Conservation (phyloP, 2,888 invertebrate species). For the Apantesis nais region DNA sequence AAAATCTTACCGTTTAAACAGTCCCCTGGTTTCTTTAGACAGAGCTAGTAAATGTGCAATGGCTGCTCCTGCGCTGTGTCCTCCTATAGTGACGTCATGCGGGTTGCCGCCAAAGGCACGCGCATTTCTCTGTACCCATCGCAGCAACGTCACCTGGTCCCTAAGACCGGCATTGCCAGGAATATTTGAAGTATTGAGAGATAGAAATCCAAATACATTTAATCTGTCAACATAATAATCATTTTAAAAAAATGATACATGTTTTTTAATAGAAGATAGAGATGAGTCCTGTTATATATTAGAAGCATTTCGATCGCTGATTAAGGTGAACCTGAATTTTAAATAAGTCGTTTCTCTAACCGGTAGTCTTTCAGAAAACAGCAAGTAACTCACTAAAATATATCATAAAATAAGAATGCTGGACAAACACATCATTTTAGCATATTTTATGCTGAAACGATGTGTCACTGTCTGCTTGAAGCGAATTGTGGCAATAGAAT, state of each 20-base stretch:
- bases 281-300: background rate
- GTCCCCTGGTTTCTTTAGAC: conserved; percentile 42
- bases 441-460: too few relatives aligned
- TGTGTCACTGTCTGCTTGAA: too few relatives aligned
- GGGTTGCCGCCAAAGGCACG: conserved; percentile 52
- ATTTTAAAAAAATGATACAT: background rate
- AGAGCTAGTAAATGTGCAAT: conserved; percentile 49
- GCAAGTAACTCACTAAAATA: background rate
- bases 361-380: background rate
- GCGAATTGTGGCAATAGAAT: too few relatives aligned
- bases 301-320: background rate
- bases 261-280: too few relatives aligned
- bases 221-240: conserved; percentile 28
- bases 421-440: too few relatives aligned
- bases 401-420: too few relatives aligned
- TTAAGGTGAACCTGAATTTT: background rate
- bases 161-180: conserved; percentile 61
- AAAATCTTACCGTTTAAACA: conserved; percentile 49
- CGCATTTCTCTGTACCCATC: conserved; percentile 56
- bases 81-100: conserved; percentile 48
- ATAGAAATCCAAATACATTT: conserved; percentile 61
- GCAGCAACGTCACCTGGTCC: conserved; percentile 50
- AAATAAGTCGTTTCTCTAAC: background rate
- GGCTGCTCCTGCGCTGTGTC: conserved; percentile 50
- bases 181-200: conserved; percentile 48